A percentile compares a stretch with the other conserved stretches of the same genome.
Conservation (phyloP, 2,797 vertebrate genomes). For the Sebastes baramenuke region DNA sequence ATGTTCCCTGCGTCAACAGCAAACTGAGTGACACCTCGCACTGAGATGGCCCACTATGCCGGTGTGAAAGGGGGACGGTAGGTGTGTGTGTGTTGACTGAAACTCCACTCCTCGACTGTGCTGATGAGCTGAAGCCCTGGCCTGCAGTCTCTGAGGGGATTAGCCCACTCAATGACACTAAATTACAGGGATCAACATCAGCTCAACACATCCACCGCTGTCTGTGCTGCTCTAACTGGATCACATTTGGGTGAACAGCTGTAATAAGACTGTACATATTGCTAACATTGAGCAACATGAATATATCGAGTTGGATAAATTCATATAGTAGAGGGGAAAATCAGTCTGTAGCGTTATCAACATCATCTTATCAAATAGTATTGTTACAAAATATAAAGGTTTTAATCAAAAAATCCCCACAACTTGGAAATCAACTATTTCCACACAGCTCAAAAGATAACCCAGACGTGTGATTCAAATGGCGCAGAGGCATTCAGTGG, state of each 20-base stretch:
- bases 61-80: conserved; percentile 47
- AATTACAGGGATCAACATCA: conserved; percentile 85
- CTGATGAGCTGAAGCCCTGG: conserved; percentile 78
- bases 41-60: conserved; percentile 61
- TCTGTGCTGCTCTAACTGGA: conserved; percentile 75
- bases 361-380: conserved; percentile 1
- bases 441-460: conserved; percentile 53
- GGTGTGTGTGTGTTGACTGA: conserved; percentile 58
- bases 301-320: conserved; percentile 41
- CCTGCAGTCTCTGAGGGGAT: conserved; percentile 82
- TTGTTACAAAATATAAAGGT: conserved; percentile 39
- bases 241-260: conserved; percentile 74
- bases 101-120: conserved; percentile 72
- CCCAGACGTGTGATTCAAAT: conserved; percentile 36
- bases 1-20: conserved; percentile 67
- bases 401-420: conserved; percentile 44
- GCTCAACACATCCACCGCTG: conserved; percentile 78
- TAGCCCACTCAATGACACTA: conserved; percentile 85
- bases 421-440: conserved; percentile 52
- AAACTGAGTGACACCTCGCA: conserved; percentile 58
- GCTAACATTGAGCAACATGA: conserved; percentile 50
- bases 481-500: conserved; percentile 40
- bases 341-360: not conserved
- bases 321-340: not conserved
- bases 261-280: conserved; percentile 58